Evolutionary conservation across 1,140 invertebrate genomes (phyloP).

Genomic region (Lycorma delicatula): DNA sequence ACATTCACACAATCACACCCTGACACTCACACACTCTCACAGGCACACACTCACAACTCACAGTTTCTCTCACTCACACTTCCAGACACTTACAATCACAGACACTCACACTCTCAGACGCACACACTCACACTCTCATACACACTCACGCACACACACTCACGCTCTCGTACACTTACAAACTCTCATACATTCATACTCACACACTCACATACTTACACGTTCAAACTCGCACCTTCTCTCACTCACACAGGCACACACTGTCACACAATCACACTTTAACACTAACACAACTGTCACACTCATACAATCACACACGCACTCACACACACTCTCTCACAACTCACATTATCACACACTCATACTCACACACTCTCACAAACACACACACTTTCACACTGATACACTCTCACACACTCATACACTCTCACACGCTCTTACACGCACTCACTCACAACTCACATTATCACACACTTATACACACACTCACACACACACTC

Average conservation of each 20-base stretch:
- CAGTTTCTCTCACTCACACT: not conserved
- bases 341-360: too few relatives aligned
- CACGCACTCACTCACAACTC: not conserved
- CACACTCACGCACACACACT: slow-evolving; percentile 3
- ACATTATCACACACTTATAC: not conserved
- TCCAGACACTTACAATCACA: not conserved
- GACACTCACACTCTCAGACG: not conserved
- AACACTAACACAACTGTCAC: not conserved
- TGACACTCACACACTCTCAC: not conserved
- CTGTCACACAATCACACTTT: too few relatives aligned
- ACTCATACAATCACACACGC: not conserved
- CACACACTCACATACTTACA: too few relatives aligned
- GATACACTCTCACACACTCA: not conserved
- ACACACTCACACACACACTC: not conserved
- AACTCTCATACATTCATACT: too few relatives aligned
- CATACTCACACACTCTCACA: too few relatives aligned
- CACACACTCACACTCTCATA: slow-evolving; percentile 1
- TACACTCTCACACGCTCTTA: not conserved
- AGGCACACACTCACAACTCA: not conserved
- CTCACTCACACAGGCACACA: too few relatives aligned
- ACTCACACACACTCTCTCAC: not conserved
- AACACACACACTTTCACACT: not conserved
- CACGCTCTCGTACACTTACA: not conserved
- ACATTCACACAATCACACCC: not conserved
- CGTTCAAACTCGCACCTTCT: too few relatives aligned